phyloP scores from a whole-genome alignment of 30 jellyfish, hydroid and myxozoan species.

The Sanderia malayensis region DNA sequence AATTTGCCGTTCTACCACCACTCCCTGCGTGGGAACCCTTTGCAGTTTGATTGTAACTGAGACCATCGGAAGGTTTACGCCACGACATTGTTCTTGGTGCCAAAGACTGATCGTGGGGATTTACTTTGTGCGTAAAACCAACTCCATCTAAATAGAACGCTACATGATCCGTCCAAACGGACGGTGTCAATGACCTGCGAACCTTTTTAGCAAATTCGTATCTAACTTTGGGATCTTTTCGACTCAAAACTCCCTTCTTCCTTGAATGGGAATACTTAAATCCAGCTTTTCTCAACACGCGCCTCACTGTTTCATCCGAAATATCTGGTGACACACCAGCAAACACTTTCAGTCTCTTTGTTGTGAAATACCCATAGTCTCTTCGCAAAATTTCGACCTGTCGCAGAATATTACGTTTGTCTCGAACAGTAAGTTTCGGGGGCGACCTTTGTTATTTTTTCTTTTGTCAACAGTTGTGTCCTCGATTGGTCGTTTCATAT shows the following conservation, averaged over 20 bases:
- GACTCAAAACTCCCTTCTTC: constrained; percentile 17
- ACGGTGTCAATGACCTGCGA: neutral
- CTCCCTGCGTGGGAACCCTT: constrained; percentile 39
- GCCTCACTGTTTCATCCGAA: constrained; percentile 35
- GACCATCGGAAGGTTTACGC: constrained; percentile 39
- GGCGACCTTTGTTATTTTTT: constrained; percentile 48
- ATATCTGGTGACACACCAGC: constrained; percentile 25
- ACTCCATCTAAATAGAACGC: constrained; percentile 56
- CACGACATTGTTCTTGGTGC: constrained; percentile 55
- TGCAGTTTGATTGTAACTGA: constrained; percentile 18
- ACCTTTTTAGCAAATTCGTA: constrained; percentile 28
- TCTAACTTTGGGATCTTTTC: constrained; percentile 7
- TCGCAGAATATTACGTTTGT: constrained; percentile 25
- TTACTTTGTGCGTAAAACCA: constrained; percentile 50
- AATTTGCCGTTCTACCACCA: constrained; percentile 20
- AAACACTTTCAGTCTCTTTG: constrained; percentile 21
- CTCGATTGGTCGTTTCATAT: constrained; percentile 28
- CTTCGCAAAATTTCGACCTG: constrained; percentile 9
- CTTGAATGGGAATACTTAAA: constrained; percentile 32
- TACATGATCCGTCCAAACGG: constrained; percentile 22
- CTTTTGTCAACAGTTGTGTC: constrained; percentile 26
- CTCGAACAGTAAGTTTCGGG: constrained; percentile 15
- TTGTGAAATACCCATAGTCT: constrained; percentile 31
- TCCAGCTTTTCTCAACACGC: too few species aligned
- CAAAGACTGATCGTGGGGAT: constrained; percentile 45